Conservation (phyloP, 2,888 invertebrate species). For the Punctoribates punctum region DNA sequence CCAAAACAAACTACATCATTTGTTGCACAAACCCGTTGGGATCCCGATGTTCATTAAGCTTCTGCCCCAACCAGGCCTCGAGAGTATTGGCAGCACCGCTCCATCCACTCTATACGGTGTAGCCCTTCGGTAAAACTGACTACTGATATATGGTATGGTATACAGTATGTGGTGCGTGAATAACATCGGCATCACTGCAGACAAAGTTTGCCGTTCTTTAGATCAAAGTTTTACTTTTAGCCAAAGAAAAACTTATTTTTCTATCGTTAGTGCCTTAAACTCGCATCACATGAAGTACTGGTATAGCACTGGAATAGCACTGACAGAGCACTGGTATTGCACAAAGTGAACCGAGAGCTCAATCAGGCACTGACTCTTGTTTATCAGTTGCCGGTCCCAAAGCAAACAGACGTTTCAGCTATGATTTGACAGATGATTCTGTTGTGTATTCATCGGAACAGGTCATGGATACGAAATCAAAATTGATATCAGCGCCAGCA, state of each 20-base stretch:
- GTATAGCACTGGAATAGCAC: too few relatives aligned
- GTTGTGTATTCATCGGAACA: slow-evolving; percentile 30
- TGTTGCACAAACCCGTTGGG: slow-evolving; percentile 34
- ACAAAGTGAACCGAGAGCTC: not conserved
- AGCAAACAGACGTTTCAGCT: slow-evolving; percentile 25
- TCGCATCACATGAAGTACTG: not conserved
- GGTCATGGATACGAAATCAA: slow-evolving; percentile 35
- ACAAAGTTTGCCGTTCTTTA: slow-evolving; percentile 17
- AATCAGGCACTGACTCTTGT: slow-evolving; percentile 4
- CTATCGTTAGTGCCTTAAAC: slow-evolving; percentile 12
- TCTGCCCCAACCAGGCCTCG: slow-evolving; percentile 29
- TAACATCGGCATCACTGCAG: slow-evolving; percentile 24
- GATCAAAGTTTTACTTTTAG: slow-evolving; percentile 6
- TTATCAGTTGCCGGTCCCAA: slow-evolving; percentile 21
- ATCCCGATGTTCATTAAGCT: slow-evolving; percentile 39
- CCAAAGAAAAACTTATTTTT: slow-evolving; percentile 9
- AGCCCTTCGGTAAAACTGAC: slow-evolving; percentile 26
- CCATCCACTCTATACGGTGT: slow-evolving; percentile 10
- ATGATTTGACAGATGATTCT: slow-evolving; percentile 35
- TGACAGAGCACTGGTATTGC: too few relatives aligned
- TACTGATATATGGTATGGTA: slow-evolving; percentile 18
- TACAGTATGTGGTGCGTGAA: slow-evolving; percentile 17
- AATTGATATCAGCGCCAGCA: slow-evolving; percentile 26
- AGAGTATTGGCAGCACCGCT: slow-evolving; percentile 5
- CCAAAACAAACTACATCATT: slow-evolving; percentile 39